phyloP scores from a whole-genome alignment of 2,113 vertebrate genomes.

The Columbina picui region DNA sequence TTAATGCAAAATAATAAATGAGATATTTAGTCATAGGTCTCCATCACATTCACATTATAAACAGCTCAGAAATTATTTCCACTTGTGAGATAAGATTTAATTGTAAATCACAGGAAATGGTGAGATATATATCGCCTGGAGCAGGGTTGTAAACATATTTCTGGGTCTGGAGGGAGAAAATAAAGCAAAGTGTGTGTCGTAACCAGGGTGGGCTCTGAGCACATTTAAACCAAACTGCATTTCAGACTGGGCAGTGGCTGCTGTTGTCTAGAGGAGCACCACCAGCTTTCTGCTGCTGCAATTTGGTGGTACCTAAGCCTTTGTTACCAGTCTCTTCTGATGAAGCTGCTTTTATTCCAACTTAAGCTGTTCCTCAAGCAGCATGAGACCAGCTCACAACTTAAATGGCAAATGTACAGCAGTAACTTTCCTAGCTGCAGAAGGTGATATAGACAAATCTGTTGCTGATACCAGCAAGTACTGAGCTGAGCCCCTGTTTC shows the following conservation, averaged over 20 bases:
- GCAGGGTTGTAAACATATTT: conserved; percentile 43
- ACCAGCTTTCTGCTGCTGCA: conserved; percentile 4
- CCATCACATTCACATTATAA: not conserved
- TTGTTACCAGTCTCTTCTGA: conserved; percentile 37
- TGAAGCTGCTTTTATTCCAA: conserved; percentile 30
- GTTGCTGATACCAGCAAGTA: conserved; percentile 65
- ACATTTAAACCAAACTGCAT: not conserved
- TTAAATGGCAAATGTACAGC: conserved; percentile 33
- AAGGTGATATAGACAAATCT: conserved; percentile 72
- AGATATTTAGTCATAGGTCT: conserved; percentile 61
- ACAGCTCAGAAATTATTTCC: conserved; percentile 27
- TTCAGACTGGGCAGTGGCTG: not conserved
- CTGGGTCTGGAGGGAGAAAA: conserved; percentile 42
- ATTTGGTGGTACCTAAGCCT: conserved; percentile 12
- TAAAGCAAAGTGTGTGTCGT: not conserved
- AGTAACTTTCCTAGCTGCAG: conserved; percentile 51
- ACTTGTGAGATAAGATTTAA: conserved; percentile 28
- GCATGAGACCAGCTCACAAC: conserved; percentile 36
- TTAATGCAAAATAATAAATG: conserved; percentile 59
- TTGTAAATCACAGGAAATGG: conserved; percentile 38
- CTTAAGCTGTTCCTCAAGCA: conserved; percentile 33
- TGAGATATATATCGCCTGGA: conserved; percentile 32
- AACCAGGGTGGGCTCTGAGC: not conserved
- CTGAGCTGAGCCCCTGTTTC: not conserved
- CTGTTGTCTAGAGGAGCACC: not conserved